phyloP scores from a whole-genome alignment of 2,888 invertebrate genomes.

The Globia sparganii region DNA sequence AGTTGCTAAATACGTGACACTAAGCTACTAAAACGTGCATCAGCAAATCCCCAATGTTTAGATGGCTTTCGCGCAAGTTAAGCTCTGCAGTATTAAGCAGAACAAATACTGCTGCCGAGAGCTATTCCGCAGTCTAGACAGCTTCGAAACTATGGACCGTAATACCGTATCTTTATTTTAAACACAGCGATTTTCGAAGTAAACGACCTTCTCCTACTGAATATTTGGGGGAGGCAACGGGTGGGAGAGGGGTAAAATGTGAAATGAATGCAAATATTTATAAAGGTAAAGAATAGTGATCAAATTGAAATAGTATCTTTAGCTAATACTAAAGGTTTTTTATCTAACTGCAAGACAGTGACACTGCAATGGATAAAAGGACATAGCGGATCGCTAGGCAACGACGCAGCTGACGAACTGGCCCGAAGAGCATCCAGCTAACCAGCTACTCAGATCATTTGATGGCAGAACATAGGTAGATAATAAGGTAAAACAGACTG shows the following conservation, averaged over 20 bases:
- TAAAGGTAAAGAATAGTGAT: slow-evolving; percentile 9
- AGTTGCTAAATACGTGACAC: slow-evolving; percentile 48
- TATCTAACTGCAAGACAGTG: neutral
- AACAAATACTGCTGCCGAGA: slow-evolving; percentile 55
- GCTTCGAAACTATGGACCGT: slow-evolving; percentile 62
- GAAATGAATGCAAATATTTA: slow-evolving; percentile 20
- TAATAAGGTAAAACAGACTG: no score
- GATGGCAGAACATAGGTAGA: neutral
- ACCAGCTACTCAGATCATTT: neutral
- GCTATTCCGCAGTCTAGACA: slow-evolving; percentile 69
- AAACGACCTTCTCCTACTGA: slow-evolving; percentile 39
- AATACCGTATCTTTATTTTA: slow-evolving; percentile 59
- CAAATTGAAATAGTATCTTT: neutral
- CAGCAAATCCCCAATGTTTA: slow-evolving; percentile 41
- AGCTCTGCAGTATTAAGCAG: slow-evolving; percentile 57
- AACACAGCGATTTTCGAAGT: slow-evolving; percentile 57
- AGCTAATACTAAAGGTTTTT: neutral
- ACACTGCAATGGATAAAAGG: neutral
- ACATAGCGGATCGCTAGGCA: neutral
- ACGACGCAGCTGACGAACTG: neutral
- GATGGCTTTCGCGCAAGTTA: slow-evolving; percentile 35
- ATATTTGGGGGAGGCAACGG: slow-evolving; percentile 34
- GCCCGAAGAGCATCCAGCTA: neutral
- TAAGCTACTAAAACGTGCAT: slow-evolving; percentile 48
- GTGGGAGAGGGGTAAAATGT: slow-evolving; percentile 1